A percentile compares a stretch with the other conserved stretches of the same genome.
phyloP scores from a whole-genome alignment of 2,888 invertebrate genomes.

The Bombyx huttoni region DNA sequence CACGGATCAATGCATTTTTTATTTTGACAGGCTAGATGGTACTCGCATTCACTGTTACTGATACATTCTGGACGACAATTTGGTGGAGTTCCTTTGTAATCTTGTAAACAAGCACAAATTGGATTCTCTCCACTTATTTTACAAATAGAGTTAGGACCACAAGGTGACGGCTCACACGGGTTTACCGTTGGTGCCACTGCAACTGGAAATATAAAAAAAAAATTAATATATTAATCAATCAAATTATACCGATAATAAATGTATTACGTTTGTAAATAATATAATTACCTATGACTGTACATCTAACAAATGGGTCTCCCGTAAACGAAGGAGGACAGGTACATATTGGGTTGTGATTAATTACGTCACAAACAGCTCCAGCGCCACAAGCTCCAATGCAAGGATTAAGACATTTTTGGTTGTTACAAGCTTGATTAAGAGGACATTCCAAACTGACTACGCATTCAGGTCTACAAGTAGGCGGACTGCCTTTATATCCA shows the following conservation, averaged over 20 bases:
- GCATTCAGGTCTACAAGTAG: slow-evolving; percentile 85
- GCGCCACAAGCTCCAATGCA: slow-evolving; percentile 85
- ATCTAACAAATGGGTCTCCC: slow-evolving; percentile 84
- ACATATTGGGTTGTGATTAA: slow-evolving; percentile 84
- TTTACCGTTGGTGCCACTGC: slow-evolving; percentile 42
- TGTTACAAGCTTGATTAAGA: slow-evolving; percentile 79
- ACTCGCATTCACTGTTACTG: slow-evolving; percentile 81
- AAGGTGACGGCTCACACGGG: slow-evolving; percentile 82
- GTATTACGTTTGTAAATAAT: too few species aligned
- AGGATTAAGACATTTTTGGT: slow-evolving; percentile 82
- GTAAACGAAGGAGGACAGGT: slow-evolving; percentile 80
- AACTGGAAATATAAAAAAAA: slow-evolving; percentile 19
- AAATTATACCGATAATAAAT: not conserved
- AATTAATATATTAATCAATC: not conserved
- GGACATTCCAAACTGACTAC: slow-evolving; percentile 81
- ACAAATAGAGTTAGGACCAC: slow-evolving; percentile 83
- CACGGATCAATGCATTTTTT: slow-evolving; percentile 85
- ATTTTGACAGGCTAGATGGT: slow-evolving; percentile 79
- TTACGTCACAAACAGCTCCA: slow-evolving; percentile 79
- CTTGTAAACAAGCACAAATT: slow-evolving; percentile 80
- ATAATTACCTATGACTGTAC: slow-evolving; percentile 60
- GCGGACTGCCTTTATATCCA: slow-evolving; percentile 81
- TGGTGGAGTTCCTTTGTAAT: slow-evolving; percentile 79
- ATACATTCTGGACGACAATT: slow-evolving; percentile 86
- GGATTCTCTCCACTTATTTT: slow-evolving; percentile 77